phyloP scores from a whole-genome alignment of 2,888 invertebrate genomes.

The Erpobdella octoculata region DNA sequence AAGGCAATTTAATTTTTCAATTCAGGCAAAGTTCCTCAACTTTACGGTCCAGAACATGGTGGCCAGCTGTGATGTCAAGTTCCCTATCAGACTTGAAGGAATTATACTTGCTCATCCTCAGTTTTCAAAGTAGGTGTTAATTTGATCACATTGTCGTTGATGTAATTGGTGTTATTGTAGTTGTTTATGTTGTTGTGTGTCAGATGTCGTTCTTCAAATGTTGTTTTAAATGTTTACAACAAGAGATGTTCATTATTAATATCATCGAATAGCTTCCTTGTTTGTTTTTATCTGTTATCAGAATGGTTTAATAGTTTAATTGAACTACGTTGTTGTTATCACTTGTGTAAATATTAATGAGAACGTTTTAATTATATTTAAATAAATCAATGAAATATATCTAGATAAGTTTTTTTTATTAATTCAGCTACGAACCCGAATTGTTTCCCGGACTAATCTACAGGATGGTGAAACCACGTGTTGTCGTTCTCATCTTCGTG shows the following conservation, averaged over 20 bases:
- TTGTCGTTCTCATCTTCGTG: neutral
- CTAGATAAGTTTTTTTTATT: conserved; percentile 15
- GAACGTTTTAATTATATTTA: neutral
- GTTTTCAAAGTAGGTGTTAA: conserved; percentile 57
- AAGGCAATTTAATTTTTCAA: conserved; percentile 7
- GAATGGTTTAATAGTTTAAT: no score
- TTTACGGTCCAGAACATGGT: conserved; percentile 81
- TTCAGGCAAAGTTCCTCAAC: conserved; percentile 66
- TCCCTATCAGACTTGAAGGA: conserved; percentile 72
- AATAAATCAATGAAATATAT: neutral
- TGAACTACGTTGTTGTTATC: no score
- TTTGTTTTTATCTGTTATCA: no score
- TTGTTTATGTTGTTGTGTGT: no score
- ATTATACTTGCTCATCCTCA: conserved; percentile 73
- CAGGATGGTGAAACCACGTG: neutral
- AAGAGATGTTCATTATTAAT: no score
- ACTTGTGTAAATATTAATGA: no score
- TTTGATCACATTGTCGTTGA: neutral
- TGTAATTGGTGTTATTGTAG: neutral
- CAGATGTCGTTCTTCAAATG: neutral
- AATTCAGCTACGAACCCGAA: conserved; percentile 52
- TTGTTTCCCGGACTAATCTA: neutral
- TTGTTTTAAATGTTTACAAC: no score
- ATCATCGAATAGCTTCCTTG: no score
- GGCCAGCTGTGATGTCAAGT: conserved; percentile 76